These are phyloP conservation scores for Micromesistius poutassou DNA, from an alignment of 2,797 vertebrate genomes.

Conservation along the genomic window DNA sequence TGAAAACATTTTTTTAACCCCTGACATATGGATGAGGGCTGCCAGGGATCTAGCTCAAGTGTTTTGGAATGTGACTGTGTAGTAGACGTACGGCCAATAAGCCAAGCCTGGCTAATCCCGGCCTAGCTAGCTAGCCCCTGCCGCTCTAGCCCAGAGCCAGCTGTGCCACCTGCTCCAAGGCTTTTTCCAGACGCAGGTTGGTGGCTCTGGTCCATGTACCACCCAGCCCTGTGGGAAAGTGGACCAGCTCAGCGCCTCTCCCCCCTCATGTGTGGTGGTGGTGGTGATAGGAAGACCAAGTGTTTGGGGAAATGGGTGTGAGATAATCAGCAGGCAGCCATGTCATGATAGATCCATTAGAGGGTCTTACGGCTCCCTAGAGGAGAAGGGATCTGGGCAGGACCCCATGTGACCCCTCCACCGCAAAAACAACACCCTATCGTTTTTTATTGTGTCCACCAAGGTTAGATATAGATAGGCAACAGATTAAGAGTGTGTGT, in stretches of 20 bases:
- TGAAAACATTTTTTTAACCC: neutral
- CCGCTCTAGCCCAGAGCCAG: slow-evolving; percentile 13
- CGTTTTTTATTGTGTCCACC: neutral
- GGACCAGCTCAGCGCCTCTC: slow-evolving; percentile 45
- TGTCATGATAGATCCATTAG: slow-evolving; percentile 14
- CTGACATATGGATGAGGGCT: neutral
- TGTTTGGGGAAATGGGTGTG: slow-evolving; percentile 18
- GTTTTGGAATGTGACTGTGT: neutral
- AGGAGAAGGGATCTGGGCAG: neutral
- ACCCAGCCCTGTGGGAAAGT: slow-evolving; percentile 34
- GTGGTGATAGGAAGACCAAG: slow-evolving; percentile 39
- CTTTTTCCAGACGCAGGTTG: slow-evolving; percentile 26
- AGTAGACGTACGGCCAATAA: neutral
- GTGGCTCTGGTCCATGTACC: slow-evolving; percentile 24
- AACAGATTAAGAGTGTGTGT: neutral
- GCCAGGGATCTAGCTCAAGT: neutral
- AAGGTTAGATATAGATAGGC: neutral
- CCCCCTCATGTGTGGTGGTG: slow-evolving; percentile 14
- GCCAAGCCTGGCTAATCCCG: slow-evolving; percentile 11
- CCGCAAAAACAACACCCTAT: slow-evolving; percentile 13
- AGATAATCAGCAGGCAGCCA: slow-evolving; percentile 31
- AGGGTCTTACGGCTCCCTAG: slow-evolving; percentile 14
- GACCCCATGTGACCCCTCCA: neutral
- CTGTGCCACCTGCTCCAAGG: slow-evolving; percentile 8
- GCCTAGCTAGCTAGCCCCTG: slow-evolving; percentile 16